Conservation (phyloP, 2,888 invertebrate genomes). For the Nemoura dubitans region DNA sequence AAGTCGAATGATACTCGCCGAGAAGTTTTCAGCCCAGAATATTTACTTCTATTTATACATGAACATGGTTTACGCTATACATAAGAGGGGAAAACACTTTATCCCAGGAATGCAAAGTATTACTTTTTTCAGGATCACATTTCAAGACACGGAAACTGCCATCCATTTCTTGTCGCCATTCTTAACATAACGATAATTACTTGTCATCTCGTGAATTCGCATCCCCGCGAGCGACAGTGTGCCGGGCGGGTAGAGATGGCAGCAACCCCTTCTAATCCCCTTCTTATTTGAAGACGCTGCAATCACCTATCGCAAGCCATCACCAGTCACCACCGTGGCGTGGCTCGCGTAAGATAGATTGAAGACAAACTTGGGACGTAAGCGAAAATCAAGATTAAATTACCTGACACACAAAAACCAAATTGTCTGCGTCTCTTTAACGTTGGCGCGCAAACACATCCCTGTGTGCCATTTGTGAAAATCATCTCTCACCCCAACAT, state of each 20-base stretch:
- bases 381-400: slow-evolving; percentile 38
- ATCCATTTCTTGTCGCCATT: background rate
- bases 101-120: background rate
- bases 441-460: background rate
- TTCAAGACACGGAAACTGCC: background rate
- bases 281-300: background rate
- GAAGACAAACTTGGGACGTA: slow-evolving; percentile 32
- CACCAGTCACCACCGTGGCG: slow-evolving; percentile 14
- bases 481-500: background rate
- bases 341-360: slow-evolving; percentile 23
- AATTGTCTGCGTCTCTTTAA: slow-evolving; percentile 4
- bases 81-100: background rate
- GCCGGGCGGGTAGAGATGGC: background rate
- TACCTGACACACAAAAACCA: slow-evolving; percentile 32
- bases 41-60: background rate
- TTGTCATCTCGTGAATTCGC: slow-evolving; percentile 10
- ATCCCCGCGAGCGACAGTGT: background rate
- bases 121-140: background rate
- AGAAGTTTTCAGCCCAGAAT: slow-evolving; percentile 10
- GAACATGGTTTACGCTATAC: background rate
- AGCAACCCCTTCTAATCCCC: background rate
- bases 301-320: slow-evolving; percentile 21
- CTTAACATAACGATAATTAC: slow-evolving; percentile 14
- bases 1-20: background rate
- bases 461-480: background rate